Conservation (phyloP, 1,140 invertebrate species). For the Pseudomyrmex flavicornis region DNA sequence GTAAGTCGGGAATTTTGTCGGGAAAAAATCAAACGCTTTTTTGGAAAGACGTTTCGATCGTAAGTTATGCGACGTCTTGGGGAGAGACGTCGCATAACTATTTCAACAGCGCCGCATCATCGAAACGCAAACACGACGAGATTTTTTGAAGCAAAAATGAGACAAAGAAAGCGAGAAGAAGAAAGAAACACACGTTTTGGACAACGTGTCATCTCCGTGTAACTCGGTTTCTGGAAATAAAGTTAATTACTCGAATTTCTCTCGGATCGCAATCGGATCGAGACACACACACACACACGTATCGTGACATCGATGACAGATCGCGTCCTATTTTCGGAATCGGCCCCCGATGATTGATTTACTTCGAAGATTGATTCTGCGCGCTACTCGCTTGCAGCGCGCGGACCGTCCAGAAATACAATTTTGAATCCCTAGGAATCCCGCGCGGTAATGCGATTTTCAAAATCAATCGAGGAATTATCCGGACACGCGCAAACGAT, state of each 20-base stretch:
- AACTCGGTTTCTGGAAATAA: neutral
- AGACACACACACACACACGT: too few relatives aligned
- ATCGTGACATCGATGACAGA: slow-evolving; percentile 17
- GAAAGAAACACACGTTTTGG: neutral
- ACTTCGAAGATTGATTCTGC: slow-evolving; percentile 38
- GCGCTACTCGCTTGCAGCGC: too few relatives aligned
- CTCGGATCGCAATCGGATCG: neutral
- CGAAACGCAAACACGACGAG: too few relatives aligned
- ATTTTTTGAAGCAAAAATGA: too few relatives aligned
- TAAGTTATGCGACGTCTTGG: too few relatives aligned
- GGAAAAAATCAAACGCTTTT: too few relatives aligned
- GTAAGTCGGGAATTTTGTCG: too few relatives aligned
- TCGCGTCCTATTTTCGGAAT: slow-evolving; percentile 41
- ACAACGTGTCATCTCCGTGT: neutral
- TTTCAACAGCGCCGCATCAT: too few relatives aligned
- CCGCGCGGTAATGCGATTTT: slow-evolving; percentile 48
- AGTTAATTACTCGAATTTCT: slow-evolving; percentile 21
- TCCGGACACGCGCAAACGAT: slow-evolving; percentile 54
- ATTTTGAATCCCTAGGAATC: slow-evolving; percentile 52
- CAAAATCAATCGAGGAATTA: slow-evolving; percentile 62
- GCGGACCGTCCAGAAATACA: slow-evolving; percentile 29
- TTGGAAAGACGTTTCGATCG: too few relatives aligned
- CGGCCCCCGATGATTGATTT: slow-evolving; percentile 39
- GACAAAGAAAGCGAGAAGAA: neutral
- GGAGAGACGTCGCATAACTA: too few relatives aligned